A percentile compares a stretch with the other conserved stretches of the same genome.
phyloP scores from a whole-genome alignment of 2,113 vertebrate species.

The Phalacrocorax brasilianus region DNA sequence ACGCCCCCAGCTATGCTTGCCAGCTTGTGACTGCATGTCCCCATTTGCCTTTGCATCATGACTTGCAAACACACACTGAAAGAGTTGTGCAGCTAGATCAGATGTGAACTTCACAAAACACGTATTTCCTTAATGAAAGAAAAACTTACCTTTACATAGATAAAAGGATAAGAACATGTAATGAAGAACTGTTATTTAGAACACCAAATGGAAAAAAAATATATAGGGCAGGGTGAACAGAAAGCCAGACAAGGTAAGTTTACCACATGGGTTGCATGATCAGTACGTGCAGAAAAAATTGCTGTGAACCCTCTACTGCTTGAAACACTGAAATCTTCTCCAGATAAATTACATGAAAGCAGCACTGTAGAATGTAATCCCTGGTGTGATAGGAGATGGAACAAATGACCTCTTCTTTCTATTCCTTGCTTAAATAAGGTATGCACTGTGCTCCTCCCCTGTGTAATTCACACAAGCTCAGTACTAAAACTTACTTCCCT shows the following conservation, averaged over 20 bases:
- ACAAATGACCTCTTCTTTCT: not conserved
- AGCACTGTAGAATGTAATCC: not conserved
- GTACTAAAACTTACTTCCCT: not conserved
- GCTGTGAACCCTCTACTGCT: not conserved
- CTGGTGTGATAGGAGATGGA: not conserved
- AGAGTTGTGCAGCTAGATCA: not conserved
- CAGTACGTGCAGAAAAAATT: accelerated
- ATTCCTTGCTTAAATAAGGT: not conserved
- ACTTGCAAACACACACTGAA: not conserved
- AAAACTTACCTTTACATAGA: not conserved
- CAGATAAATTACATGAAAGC: not conserved
- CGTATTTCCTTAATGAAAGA: not conserved
- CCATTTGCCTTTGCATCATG: not conserved
- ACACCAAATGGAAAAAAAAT: not conserved
- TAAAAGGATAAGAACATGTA: not conserved
- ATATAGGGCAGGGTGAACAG: not conserved
- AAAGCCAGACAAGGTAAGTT: not conserved
- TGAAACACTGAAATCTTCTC: not conserved
- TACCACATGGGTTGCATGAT: not conserved
- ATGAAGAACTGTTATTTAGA: not conserved
- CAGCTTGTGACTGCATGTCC: not conserved
- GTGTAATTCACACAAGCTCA: not conserved
- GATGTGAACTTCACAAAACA: not conserved
- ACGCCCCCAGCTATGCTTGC: not conserved
- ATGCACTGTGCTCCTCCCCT: not conserved